A percentile compares a stretch with the other conserved stretches of the same genome.
phyloP scores from a whole-genome alignment of 37 sponge, comb jelly and placozoan species.

The Halichondria panicea region DNA sequence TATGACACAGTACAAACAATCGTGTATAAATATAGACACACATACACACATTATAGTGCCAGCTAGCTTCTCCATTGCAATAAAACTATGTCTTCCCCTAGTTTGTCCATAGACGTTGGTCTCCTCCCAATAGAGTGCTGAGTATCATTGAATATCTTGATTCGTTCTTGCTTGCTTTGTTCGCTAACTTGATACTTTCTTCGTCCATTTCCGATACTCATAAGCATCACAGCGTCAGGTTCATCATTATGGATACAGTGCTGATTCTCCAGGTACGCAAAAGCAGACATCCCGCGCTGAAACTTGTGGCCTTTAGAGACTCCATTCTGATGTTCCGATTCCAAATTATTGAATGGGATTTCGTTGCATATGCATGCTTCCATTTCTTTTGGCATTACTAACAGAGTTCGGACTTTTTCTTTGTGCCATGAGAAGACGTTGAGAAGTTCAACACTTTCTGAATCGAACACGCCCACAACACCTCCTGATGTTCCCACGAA shows the following conservation, averaged over 20 bases:
- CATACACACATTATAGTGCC: too few relatives aligned
- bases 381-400: conserved; percentile 49
- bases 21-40: too few relatives aligned
- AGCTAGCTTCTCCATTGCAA: conserved; percentile 29
- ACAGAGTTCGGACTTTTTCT: conserved; percentile 54
- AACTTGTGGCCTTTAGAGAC: not conserved
- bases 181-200: conserved; percentile 1
- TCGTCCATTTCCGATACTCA: conserved; percentile 61
- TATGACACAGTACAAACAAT: too few relatives aligned
- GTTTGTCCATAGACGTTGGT: not conserved
- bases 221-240: conserved; percentile 29
- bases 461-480: conserved; percentile 36
- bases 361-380: conserved; percentile 68
- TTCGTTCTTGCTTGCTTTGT: conserved; percentile 18
- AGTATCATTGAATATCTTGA: conserved; percentile 9
- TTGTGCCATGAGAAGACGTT: conserved; percentile 28
- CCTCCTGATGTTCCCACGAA: conserved; percentile 49
- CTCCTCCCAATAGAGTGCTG: not conserved
- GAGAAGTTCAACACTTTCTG: conserved; percentile 14
- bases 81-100: conserved; percentile 20
- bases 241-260: conserved; percentile 19
- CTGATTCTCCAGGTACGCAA: conserved; percentile 4
- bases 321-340: not conserved
- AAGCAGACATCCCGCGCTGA: not conserved
- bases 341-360: conserved; percentile 24